These are phyloP conservation scores for Glyphotaelius pellucidus DNA, from an alignment of 2,888 invertebrate genomes.

Conservation along the genomic window DNA sequence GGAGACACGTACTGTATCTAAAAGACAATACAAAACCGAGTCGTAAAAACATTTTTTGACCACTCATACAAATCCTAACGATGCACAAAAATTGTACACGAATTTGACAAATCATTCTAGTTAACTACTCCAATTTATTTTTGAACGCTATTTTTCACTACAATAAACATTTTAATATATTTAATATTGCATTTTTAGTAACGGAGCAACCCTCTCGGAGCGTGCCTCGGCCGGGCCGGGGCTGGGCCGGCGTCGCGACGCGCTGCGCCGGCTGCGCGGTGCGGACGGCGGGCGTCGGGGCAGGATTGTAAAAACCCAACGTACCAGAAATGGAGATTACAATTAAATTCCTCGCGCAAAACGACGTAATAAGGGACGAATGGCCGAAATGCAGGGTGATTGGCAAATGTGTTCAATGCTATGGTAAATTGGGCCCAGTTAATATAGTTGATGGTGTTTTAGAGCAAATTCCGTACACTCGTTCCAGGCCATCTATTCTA, in stretches of 20 bases:
- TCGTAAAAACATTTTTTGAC: neutral
- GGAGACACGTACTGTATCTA: no score
- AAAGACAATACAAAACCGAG: no score
- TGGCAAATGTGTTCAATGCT: neutral
- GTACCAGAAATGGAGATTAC: slow-evolving; percentile 66
- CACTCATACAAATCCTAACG: neutral
- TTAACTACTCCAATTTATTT: neutral
- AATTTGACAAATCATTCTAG: neutral
- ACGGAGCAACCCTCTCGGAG: slow-evolving; percentile 5
- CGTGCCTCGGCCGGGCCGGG: slow-evolving; percentile 27
- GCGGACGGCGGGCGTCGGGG: neutral
- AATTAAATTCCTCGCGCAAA: slow-evolving; percentile 66
- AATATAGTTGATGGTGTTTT: no score
- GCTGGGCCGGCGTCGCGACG: slow-evolving; percentile 2
- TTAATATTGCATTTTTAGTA: slow-evolving; percentile 65
- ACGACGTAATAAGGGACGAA: slow-evolving; percentile 65
- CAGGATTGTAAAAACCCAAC: slow-evolving; percentile 62
- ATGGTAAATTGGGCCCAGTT: neutral
- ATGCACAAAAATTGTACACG: neutral
- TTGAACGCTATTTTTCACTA: slow-evolving; percentile 5
- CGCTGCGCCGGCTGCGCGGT: slow-evolving; percentile 31
- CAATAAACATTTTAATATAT: slow-evolving; percentile 61
- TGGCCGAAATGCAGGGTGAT: slow-evolving; percentile 44
- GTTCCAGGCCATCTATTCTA: no score
- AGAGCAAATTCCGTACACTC: no score